Evolutionary conservation across 2,797 vertebrate species (phyloP).

Genomic region (Melanogrammus aeglefinus): DNA sequence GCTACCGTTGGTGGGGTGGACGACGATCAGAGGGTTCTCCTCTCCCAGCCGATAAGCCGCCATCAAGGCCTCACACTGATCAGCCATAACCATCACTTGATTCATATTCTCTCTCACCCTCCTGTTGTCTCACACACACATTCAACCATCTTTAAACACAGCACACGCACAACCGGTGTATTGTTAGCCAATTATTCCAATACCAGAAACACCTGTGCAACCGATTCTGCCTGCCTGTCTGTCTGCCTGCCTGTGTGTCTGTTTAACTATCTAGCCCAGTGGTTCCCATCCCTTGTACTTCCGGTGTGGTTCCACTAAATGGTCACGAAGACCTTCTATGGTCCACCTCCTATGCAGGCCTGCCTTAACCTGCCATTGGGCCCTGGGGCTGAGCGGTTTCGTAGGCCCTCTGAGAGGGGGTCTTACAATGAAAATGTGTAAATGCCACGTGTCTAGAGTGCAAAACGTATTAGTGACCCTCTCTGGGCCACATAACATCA

Average conservation of each 20-base stretch:
- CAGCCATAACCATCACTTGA: neutral
- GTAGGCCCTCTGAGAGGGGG: too few species aligned
- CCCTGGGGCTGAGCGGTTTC: too few species aligned
- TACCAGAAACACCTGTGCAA: neutral
- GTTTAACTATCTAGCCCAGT: too few species aligned
- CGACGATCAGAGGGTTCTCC: neutral
- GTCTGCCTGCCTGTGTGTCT: neutral
- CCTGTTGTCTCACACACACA: neutral
- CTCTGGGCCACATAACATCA: too few species aligned
- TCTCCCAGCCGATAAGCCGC: neutral
- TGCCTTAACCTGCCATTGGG: too few species aligned
- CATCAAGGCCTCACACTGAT: neutral
- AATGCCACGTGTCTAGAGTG: too few species aligned
- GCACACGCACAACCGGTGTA: neutral
- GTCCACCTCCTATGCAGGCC: too few species aligned
- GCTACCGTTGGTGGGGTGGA: neutral
- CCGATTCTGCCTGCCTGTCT: neutral
- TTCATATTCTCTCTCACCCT: neutral
- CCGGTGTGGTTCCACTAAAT: too few species aligned
- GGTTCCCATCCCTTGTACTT: too few species aligned
- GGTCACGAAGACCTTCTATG: too few species aligned
- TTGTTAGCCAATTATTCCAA: neutral
- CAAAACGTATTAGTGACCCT: too few species aligned
- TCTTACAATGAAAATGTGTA: too few species aligned
- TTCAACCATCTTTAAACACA: neutral